Evolutionary conservation across 2,797 vertebrate genomes (phyloP).

Genomic region (Alfaro cultratus): DNA sequence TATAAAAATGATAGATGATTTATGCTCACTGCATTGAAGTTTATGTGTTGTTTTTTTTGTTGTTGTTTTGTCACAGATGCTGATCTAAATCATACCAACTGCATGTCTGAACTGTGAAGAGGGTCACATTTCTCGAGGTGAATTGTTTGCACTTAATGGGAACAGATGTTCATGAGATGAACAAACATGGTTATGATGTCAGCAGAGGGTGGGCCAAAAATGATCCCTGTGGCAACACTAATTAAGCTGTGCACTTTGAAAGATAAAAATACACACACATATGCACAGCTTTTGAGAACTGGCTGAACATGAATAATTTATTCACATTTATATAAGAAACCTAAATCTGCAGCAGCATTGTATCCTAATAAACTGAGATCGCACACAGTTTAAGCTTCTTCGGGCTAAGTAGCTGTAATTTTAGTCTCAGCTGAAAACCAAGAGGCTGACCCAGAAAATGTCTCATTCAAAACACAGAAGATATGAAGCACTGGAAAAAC

Average conservation of each 20-base stretch:
- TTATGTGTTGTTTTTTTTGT: not conserved
- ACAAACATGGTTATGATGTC: constrained; percentile 45
- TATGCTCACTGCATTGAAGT: not conserved
- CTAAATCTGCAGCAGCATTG: not conserved
- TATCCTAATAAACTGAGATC: constrained; percentile 19
- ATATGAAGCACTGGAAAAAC: not conserved
- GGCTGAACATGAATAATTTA: constrained; percentile 20
- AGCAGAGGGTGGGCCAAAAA: constrained; percentile 28
- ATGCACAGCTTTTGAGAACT: constrained; percentile 4
- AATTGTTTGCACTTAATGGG: constrained; percentile 37
- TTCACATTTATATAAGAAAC: constrained; percentile 12
- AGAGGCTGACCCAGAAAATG: constrained; percentile 30
- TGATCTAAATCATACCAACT: constrained; percentile 5
- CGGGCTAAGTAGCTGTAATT: constrained; percentile 31
- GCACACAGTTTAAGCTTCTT: constrained; percentile 25
- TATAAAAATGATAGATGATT: too few species aligned
- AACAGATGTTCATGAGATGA: constrained; percentile 53
- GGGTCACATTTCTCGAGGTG: constrained; percentile 22
- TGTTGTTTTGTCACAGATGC: not conserved
- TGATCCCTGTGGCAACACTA: constrained; percentile 34
- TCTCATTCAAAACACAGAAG: not conserved
- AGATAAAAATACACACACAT: constrained; percentile 3
- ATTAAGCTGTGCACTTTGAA: constrained; percentile 20
- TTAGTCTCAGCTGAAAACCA: constrained; percentile 39
- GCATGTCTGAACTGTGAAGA: constrained; percentile 25